Conservation (phyloP, 2,888 invertebrate species). For the Nudaria mundana region DNA sequence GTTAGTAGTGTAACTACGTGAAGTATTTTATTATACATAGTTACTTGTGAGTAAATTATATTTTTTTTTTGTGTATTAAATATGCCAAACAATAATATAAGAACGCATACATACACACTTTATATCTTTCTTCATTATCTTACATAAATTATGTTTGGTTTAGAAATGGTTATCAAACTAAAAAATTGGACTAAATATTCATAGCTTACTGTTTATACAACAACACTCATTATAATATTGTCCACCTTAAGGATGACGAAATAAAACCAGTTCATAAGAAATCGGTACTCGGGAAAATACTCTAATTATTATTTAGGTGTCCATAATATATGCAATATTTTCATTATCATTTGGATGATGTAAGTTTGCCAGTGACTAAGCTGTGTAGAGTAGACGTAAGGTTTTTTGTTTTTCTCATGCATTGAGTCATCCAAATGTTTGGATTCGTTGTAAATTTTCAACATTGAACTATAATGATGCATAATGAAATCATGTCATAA, state of each 20-base stretch:
- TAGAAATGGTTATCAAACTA: neutral
- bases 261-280: conserved; percentile 20
- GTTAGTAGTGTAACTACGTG: conserved; percentile 47
- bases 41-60: too few species aligned
- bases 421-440: conserved; percentile 49
- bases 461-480: conserved; percentile 26
- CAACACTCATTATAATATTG: too few species aligned
- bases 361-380: conserved; percentile 29
- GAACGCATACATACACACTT: neutral
- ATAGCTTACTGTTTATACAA: too few species aligned
- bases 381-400: conserved; percentile 15
- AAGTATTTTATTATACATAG: too few species aligned
- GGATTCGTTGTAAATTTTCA: conserved; percentile 42
- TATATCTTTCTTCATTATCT: neutral
- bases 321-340: conserved; percentile 28
- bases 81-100: neutral
- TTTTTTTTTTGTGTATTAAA: too few species aligned
- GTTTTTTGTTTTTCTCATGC: conserved; percentile 40
- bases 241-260: conserved; percentile 28
- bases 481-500: conserved; percentile 15
- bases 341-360: conserved; percentile 28
- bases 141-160: neutral
- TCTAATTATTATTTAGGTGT: conserved; percentile 18
- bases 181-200: too few species aligned
- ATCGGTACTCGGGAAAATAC: conserved; percentile 22